Conservation (phyloP, 2,113 vertebrate genomes). For the Ammodytes dubius region DNA sequence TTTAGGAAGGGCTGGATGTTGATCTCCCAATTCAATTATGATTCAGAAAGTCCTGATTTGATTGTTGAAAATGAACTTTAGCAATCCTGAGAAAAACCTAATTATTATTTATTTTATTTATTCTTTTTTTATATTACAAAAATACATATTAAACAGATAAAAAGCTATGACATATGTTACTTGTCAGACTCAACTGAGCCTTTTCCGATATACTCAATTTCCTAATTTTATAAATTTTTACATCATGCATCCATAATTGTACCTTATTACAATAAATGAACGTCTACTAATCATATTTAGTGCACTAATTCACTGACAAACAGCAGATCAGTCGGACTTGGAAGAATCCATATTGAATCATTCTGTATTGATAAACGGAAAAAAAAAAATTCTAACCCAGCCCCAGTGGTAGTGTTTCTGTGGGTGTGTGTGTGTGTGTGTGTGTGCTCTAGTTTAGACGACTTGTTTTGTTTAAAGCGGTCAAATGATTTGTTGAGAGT, state of each 20-base stretch:
- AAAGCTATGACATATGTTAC: background rate
- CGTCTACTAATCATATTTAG: background rate
- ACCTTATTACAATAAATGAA: background rate
- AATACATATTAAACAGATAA: background rate
- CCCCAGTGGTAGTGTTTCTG: background rate
- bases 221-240: background rate
- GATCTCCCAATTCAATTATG: constrained; percentile 8
- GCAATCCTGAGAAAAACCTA: too few relatives aligned
- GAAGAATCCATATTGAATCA: constrained; percentile 24
- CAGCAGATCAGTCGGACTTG: background rate
- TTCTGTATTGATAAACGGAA: background rate
- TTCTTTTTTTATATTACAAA: too few relatives aligned
- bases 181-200: background rate
- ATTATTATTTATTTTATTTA: too few relatives aligned
- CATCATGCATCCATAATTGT: background rate
- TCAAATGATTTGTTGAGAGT: background rate
- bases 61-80: background rate
- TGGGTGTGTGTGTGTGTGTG: constrained; percentile 16
- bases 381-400: background rate
- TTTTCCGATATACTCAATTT: background rate
- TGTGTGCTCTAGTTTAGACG: constrained; percentile 10
- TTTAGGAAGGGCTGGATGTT: constrained; percentile 4
- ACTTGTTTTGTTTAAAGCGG: background rate
- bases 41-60: constrained; percentile 3
- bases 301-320: background rate